A percentile compares a stretch with the other conserved stretches of the same genome.
Conservation (phyloP, 2,797 vertebrate genomes). For the Oreortyx pictus region DNA sequence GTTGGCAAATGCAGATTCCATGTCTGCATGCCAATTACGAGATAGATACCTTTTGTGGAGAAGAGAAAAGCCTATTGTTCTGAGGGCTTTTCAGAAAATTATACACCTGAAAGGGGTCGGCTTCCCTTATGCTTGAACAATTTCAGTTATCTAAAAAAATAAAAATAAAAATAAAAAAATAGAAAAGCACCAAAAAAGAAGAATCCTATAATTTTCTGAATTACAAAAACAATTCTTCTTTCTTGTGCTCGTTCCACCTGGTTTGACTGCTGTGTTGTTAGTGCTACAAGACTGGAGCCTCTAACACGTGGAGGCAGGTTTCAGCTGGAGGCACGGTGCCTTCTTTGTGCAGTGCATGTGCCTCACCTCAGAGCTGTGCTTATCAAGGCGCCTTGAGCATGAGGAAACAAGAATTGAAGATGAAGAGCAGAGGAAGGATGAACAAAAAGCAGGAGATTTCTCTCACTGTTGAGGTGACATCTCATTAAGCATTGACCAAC, state of each 20-base stretch:
- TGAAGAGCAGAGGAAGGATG: neutral
- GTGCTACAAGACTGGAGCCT: neutral
- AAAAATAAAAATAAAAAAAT: neutral
- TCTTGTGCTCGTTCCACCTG: rapidly evolving
- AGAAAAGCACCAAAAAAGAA: neutral
- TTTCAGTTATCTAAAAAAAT: neutral
- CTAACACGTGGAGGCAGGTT: neutral
- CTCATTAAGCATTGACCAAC: neutral
- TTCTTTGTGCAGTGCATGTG: rapidly evolving
- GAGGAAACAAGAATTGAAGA: neutral
- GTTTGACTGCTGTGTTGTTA: neutral
- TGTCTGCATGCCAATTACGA: constrained; percentile 19
- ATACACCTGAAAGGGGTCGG: constrained; percentile 49
- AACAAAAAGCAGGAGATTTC: neutral
- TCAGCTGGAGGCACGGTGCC: neutral
- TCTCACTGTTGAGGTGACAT: neutral
- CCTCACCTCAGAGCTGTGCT: neutral
- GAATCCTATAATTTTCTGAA: constrained; percentile 53
- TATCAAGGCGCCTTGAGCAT: neutral
- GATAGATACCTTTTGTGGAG: constrained; percentile 33
- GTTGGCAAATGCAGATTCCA: neutral
- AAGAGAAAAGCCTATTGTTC: constrained; percentile 46
- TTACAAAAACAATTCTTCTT: neutral
- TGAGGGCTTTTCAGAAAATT: constrained; percentile 27
- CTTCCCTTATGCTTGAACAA: neutral